These are phyloP conservation scores for Leptinotarsa juncta DNA, from an alignment of 2,888 invertebrate species.

Conservation along the genomic window DNA sequence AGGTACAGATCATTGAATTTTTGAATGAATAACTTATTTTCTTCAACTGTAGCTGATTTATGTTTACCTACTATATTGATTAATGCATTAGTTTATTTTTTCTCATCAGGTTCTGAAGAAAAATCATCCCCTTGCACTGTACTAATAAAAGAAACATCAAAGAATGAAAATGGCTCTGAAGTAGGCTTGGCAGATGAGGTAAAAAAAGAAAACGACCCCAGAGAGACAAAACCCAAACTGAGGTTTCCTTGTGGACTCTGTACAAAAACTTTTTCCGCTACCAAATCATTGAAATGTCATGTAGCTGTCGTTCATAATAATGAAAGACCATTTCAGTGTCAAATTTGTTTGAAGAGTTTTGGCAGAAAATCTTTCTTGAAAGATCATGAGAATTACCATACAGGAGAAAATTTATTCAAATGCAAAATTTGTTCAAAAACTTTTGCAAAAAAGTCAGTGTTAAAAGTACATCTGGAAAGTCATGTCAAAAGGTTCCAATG, in stretches of 20 bases:
- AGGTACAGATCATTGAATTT: background rate
- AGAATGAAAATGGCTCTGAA: background rate
- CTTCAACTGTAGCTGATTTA: no score
- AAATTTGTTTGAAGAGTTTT: conserved; percentile 13
- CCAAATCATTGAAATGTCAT: conserved; percentile 1
- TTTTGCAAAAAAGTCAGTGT: conserved; percentile 70
- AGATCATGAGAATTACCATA: conserved; percentile 63
- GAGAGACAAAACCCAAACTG: background rate
- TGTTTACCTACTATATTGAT: no score
- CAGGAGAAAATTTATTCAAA: conserved; percentile 72
- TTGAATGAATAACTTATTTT: no score
- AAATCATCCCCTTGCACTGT: no score
- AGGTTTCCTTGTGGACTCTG: background rate
- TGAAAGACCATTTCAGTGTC: conserved; percentile 17
- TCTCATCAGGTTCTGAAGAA: background rate
- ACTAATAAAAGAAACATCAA: no score
- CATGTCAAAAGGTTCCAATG: background rate
- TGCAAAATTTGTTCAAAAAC: conserved; percentile 75
- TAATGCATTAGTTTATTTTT: background rate
- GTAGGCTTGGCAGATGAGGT: background rate
- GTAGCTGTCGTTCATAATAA: conserved; percentile 9
- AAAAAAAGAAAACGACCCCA: background rate
- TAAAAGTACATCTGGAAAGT: conserved; percentile 76
- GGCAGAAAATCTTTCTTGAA: conserved; percentile 5
- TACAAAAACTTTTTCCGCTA: background rate